Conservation (phyloP, 2,888 invertebrate genomes). For the Cordylochernes scorpioides region DNA sequence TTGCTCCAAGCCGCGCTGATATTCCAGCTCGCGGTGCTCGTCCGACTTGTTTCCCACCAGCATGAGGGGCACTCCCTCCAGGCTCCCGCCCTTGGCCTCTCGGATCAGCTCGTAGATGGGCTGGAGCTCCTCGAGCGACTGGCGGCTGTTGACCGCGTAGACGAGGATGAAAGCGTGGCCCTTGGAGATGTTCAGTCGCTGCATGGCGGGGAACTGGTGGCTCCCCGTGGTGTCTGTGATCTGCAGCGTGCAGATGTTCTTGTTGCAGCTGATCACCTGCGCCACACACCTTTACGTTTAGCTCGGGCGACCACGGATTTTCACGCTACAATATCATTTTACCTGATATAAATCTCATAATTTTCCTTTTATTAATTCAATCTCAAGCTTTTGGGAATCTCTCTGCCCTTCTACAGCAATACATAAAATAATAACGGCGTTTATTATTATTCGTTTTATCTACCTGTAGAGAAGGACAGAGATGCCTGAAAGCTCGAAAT, state of each 20-base stretch:
- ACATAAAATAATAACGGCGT: no score
- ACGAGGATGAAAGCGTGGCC: constrained; percentile 98
- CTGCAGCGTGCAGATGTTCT: constrained; percentile 97
- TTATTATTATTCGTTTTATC: no score
- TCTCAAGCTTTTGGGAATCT: no score
- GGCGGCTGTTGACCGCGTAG: constrained; percentile 69
- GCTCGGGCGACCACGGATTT: no score
- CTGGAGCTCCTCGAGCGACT: constrained; percentile 73
- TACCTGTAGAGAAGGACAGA: no score
- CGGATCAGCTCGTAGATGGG: constrained; percentile 77
- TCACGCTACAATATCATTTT: no score
- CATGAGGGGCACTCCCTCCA: constrained; percentile 61
- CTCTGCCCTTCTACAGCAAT: no score
- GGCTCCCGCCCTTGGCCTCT: constrained; percentile 40
- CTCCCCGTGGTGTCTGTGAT: constrained; percentile 98
- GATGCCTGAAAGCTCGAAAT: no score
- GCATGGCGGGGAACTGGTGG: constrained; percentile 99
- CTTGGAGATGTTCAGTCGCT: constrained; percentile 85
- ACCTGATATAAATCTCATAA: no score
- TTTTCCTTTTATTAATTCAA: no score
- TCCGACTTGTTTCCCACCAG: constrained; percentile 93
- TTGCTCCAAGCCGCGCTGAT: constrained; percentile 56
- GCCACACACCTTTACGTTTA: no score
- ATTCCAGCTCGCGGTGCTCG: constrained; percentile 43
- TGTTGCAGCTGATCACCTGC: constrained; percentile 95